Percentiles rank a stretch among this genome's conserved stretches.
Conservation (phyloP, 2,888 invertebrate genomes). For the Thera obeliscata region DNA sequence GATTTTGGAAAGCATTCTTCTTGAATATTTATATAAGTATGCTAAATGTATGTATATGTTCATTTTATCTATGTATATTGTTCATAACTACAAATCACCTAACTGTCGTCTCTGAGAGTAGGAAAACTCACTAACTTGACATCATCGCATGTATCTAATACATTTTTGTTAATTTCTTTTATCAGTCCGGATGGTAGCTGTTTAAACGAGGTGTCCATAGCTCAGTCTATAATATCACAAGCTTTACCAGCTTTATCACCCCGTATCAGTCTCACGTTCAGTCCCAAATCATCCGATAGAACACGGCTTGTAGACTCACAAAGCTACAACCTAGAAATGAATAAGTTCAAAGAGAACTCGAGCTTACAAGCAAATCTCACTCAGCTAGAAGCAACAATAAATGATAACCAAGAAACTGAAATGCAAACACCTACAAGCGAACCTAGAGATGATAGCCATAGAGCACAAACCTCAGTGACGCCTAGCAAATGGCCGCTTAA, state of each 20-base stretch:
- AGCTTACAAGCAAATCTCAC: conserved; percentile 44
- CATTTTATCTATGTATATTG: conserved; percentile 37
- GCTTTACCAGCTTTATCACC: conserved; percentile 80
- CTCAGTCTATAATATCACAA: conserved; percentile 83
- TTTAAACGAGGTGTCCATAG: conserved; percentile 80
- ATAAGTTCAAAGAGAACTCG: conserved; percentile 64
- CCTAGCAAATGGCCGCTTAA: conserved; percentile 93
- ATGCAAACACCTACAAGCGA: conserved; percentile 57
- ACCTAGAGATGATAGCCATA: conserved; percentile 57
- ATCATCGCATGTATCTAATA: conserved; percentile 56
- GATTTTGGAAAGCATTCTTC: conserved; percentile 79
- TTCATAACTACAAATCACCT: conserved; percentile 23
- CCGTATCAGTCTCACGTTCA: conserved; percentile 73
- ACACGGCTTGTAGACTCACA: conserved; percentile 72
- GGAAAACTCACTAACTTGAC: conserved; percentile 8
- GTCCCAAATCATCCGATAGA: conserved; percentile 77
- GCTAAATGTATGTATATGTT: conserved; percentile 39
- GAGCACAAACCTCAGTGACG: conserved; percentile 70
- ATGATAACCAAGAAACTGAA: conserved; percentile 52
- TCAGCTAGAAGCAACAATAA: conserved; percentile 63
- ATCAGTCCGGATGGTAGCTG: conserved; percentile 83
- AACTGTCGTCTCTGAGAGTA: conserved; percentile 9
- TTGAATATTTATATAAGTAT: conserved; percentile 45
- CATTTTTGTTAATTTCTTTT: conserved; percentile 49
- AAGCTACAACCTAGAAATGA: conserved; percentile 67